Percentiles rank a stretch among this genome's conserved stretches.
These are phyloP conservation scores for Notiomystis cincta DNA, from an alignment of 2,113 vertebrate species.

Conservation along the genomic window DNA sequence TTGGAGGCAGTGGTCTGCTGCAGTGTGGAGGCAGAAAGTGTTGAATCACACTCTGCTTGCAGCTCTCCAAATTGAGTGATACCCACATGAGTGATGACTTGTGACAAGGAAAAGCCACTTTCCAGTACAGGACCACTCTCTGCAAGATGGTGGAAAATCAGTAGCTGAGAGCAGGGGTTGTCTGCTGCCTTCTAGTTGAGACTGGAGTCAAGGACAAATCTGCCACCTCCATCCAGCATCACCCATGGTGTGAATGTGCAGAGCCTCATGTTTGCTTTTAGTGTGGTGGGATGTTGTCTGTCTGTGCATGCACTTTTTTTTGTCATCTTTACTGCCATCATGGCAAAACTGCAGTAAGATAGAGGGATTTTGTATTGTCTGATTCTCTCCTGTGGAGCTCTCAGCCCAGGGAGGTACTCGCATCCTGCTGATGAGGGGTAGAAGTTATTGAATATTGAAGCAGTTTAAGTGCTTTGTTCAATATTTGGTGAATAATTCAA, in stretches of 20 bases:
- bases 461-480: background rate
- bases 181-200: background rate
- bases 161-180: background rate
- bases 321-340: background rate
- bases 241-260: background rate
- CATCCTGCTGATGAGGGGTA: background rate
- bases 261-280: background rate
- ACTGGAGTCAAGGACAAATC: background rate
- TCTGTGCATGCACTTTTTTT: background rate
- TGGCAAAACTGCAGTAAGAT: background rate
- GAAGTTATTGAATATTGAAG: background rate
- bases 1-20: background rate
- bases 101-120: background rate
- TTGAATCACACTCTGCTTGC: background rate
- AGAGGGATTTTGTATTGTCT: background rate
- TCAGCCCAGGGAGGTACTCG: background rate
- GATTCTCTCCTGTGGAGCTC: background rate
- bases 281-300: fast-evolving
- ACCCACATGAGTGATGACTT: fast-evolving
- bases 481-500: background rate
- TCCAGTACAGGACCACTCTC: background rate
- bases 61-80: background rate
- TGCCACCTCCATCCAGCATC: background rate
- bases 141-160: background rate
- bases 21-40: background rate